A percentile compares a stretch with the other conserved stretches of the same genome.
Conservation (phyloP, 2,797 vertebrate genomes). For the Brachymystax lenok region DNA sequence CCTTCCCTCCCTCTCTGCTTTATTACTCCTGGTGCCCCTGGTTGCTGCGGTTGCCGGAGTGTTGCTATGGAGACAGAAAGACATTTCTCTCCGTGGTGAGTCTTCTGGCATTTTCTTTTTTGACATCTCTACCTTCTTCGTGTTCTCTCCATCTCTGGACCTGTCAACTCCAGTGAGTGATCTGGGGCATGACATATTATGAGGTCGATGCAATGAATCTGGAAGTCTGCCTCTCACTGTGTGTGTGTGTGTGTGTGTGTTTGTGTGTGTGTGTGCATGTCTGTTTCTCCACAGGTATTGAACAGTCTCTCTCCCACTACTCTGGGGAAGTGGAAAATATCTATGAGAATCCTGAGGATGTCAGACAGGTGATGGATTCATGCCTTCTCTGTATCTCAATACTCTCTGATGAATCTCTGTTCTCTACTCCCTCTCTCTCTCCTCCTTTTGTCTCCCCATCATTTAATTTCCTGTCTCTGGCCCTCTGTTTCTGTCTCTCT, state of each 20-base stretch:
- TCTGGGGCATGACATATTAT: constrained; percentile 65
- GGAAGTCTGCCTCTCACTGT: constrained; percentile 21
- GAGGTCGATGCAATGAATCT: constrained; percentile 66
- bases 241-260: constrained; percentile 15
- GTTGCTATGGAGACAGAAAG: constrained; percentile 82
- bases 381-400: constrained; percentile 34
- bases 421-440: not conserved
- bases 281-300: constrained; percentile 61
- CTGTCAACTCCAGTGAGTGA: constrained; percentile 61
- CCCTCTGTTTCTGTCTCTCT: not conserved
- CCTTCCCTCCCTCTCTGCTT: constrained; percentile 64
- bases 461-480: not conserved
- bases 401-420: constrained; percentile 29
- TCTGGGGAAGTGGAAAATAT: constrained; percentile 76
- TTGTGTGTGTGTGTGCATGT: constrained; percentile 21
- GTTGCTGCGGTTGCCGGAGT: constrained; percentile 69
- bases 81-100: constrained; percentile 74
- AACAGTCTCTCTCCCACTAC: constrained; percentile 71
- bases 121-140: constrained; percentile 37
- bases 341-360: constrained; percentile 79
- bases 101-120: constrained; percentile 48
- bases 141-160: constrained; percentile 62
- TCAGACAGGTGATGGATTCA: constrained; percentile 75
- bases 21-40: constrained; percentile 78
- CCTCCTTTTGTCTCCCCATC: not conserved